A percentile compares a stretch with the other conserved stretches of the same genome.
These are phyloP conservation scores for Piaya cayana DNA, from an alignment of 2,113 vertebrate species.

Conservation along the genomic window DNA sequence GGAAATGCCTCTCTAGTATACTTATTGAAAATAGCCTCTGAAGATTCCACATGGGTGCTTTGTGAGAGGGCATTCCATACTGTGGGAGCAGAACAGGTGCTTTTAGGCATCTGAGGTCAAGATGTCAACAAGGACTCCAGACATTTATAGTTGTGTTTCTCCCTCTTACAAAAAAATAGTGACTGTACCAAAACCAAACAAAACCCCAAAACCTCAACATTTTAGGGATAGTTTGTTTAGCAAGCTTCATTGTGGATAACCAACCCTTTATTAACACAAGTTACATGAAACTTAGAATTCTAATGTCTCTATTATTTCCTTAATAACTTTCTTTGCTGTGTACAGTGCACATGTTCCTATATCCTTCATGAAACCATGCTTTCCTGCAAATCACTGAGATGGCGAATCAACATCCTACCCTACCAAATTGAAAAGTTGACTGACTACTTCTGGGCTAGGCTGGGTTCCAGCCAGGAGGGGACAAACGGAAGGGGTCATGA, in stretches of 20 bases:
- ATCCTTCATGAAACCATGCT: neutral
- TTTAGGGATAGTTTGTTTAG: constrained; percentile 25
- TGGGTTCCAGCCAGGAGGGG: neutral
- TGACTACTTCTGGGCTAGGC: neutral
- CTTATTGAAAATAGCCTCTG: constrained; percentile 24
- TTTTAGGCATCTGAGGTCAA: constrained; percentile 35
- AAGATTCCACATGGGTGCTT: neutral
- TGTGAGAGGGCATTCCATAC: constrained; percentile 55
- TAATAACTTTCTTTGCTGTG: neutral
- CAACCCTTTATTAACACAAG: neutral
- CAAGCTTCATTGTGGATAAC: constrained; percentile 14
- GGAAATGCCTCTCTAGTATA: constrained; percentile 38
- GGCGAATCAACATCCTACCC: neutral
- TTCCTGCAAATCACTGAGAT: neutral
- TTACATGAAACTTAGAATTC: neutral
- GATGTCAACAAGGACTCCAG: constrained; percentile 30
- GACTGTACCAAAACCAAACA: too few species aligned
- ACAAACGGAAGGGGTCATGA: neutral
- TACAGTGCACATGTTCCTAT: neutral
- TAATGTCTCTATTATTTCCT: neutral
- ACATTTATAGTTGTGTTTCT: constrained; percentile 50
- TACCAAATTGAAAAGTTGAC: neutral
- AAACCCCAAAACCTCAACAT: neutral
- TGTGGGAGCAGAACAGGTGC: constrained; percentile 15
- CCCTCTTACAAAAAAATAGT: constrained; percentile 22